Percentiles rank a stretch among this genome's conserved stretches.
phyloP scores from a whole-genome alignment of 1,140 invertebrate species.

The Neodiprion virginianus region DNA sequence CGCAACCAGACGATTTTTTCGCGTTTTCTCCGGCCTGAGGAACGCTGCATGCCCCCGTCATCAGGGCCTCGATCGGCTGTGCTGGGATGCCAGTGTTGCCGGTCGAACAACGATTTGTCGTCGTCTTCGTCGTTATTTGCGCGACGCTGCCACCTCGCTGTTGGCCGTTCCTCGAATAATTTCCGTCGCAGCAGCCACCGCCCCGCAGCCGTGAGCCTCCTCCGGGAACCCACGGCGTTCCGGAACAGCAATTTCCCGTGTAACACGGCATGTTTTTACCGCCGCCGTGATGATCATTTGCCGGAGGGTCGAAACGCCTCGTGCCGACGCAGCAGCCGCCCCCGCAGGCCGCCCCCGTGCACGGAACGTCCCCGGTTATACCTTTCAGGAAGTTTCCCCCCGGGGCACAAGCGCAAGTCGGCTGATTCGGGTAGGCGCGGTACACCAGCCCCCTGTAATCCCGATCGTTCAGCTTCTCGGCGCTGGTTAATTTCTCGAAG shows the following conservation, averaged over 20 bases:
- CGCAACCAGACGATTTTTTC: conserved; percentile 18
- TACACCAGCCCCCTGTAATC: conserved; percentile 43
- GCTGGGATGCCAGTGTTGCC: conserved; percentile 5
- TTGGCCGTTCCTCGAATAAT: neutral
- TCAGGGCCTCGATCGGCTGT: conserved; percentile 22
- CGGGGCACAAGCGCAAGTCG: conserved; percentile 42
- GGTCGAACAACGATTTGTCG: neutral
- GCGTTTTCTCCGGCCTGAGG: neutral
- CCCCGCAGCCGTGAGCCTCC: neutral
- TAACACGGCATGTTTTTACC: neutral
- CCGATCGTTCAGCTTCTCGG: conserved; percentile 48
- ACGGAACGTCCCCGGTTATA: neutral
- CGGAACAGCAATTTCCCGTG: neutral
- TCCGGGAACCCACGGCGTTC: neutral
- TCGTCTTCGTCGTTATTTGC: too few relatives aligned
- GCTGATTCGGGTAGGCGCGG: conserved; percentile 41
- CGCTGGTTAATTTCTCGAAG: conserved; percentile 42
- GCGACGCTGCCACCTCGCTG: neutral
- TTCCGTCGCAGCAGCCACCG: neutral
- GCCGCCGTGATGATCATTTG: neutral
- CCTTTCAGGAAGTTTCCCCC: conserved; percentile 29
- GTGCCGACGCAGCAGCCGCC: conserved; percentile 17
- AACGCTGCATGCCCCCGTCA: conserved; percentile 17
- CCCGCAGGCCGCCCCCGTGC: conserved; percentile 10
- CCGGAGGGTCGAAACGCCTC: neutral